A percentile compares a stretch with the other conserved stretches of the same genome.
phyloP scores from a whole-genome alignment of 2,888 invertebrate species.

The Zhuqinia jingwanae region DNA sequence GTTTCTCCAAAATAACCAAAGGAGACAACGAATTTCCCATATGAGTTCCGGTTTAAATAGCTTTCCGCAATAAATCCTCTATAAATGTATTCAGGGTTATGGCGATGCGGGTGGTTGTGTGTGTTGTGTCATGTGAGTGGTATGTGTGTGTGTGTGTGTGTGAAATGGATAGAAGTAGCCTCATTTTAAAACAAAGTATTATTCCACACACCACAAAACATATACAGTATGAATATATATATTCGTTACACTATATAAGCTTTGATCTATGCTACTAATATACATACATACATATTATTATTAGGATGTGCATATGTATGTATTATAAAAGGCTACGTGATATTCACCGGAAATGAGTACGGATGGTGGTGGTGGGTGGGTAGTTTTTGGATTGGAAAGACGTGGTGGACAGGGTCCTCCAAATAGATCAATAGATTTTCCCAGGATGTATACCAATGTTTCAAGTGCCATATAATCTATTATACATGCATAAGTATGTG shows the following conservation, averaged over 20 bases:
- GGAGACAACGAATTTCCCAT: slow-evolving; percentile 36
- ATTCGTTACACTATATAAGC: background rate
- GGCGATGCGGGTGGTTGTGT: background rate
- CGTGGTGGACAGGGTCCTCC: slow-evolving; percentile 40
- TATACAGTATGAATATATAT: background rate
- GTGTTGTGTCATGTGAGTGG: background rate
- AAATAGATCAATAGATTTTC: slow-evolving; percentile 22
- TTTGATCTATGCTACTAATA: slow-evolving; percentile 7
- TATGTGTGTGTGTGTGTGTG: slow-evolving; percentile 14
- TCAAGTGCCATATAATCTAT: slow-evolving; percentile 19
- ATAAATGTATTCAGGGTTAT: slow-evolving; percentile 18
- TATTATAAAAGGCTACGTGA: slow-evolving; percentile 25
- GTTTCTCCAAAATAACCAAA: slow-evolving; percentile 6
- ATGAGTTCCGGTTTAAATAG: slow-evolving; percentile 47
- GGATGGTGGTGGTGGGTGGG: slow-evolving; percentile 4
- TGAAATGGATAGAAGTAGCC: slow-evolving; percentile 47
- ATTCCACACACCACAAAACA: background rate
- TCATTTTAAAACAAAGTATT: slow-evolving; percentile 43
- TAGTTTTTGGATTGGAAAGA: slow-evolving; percentile 5
- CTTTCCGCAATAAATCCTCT: slow-evolving; percentile 36
- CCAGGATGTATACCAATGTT: no score
- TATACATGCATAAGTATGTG: background rate
- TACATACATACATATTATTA: background rate
- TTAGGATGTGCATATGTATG: background rate
- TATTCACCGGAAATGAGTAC: slow-evolving; percentile 33